Base-by-base conservation (phyloP, 1,140 invertebrate genomes). In the Mesaphorura yosii region DNA sequence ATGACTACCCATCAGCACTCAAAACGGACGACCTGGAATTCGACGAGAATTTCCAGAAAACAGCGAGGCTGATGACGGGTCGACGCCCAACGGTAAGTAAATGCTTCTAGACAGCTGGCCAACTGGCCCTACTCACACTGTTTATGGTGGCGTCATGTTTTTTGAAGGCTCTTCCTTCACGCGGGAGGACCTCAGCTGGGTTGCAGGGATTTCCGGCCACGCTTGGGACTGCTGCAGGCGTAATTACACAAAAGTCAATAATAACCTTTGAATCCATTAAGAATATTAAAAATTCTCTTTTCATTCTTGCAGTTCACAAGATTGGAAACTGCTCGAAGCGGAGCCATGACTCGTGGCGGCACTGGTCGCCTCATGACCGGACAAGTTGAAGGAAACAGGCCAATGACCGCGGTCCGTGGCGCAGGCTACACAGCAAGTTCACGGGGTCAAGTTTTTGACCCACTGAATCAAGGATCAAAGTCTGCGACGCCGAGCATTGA, bases 331-430 rank as follows among this genome's bases (percentile, higher is more conserved):
- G 51, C 61, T 20, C 42, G 64, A 46, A 38, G 51, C 2, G 53
- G 58, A 22, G 41, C 60, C 15, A 39, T 51, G 26, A 52, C 53
- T 12, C 19, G 61, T 26, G 49, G 62, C 27, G 51, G 52, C 17
- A 51, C 64, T 49, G 64, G 67, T 22, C 29, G 51, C 46, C 59
- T 55, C n/a, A 57, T 52, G 26, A 58, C 55, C 48, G 64, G 61
- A 51, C 51, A 41, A 1, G 51, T 48, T 22, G 48, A 46, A 10
- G 62, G 51, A 58, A 71, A 77, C 31, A 74, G 93, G 53, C 93
- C 93, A 10, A 90, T 95, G 76, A 97, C 94, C 12, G 92, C 92
- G 20, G 86, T 96, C n/a, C 74, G 86, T 51, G 92, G 88, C 12
- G 93, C 88, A 37, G 93, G 94, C 2, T 97, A 91, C 67, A 92